Evolutionary conservation across 2,888 invertebrate genomes (phyloP).

Genomic region (Asteroscopus sphinx): DNA sequence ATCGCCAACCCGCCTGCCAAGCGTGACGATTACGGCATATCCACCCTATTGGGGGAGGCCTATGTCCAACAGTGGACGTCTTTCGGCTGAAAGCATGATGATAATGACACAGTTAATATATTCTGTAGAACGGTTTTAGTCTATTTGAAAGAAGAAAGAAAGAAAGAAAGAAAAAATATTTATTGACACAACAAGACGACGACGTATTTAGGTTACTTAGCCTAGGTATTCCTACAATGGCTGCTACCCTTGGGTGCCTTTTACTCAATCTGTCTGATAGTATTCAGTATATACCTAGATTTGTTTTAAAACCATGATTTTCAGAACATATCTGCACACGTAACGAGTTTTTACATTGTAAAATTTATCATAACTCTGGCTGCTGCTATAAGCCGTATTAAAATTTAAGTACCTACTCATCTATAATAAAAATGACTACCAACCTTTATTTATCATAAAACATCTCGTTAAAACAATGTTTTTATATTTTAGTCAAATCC

Average conservation of each 20-base stretch:
- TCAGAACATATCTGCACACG: constrained; percentile 15
- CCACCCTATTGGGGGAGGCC: too few relatives aligned
- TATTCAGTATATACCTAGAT: constrained; percentile 9
- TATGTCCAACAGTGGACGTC: too few relatives aligned
- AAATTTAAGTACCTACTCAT: constrained; percentile 27
- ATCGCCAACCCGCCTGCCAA: too few relatives aligned
- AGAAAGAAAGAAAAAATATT: too few relatives aligned
- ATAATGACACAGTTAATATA: too few relatives aligned
- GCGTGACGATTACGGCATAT: too few relatives aligned
- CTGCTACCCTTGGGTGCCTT: neutral
- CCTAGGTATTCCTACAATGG: neutral
- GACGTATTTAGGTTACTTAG: too few relatives aligned
- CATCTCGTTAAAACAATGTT: constrained; percentile 12
- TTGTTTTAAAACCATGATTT: constrained; percentile 21
- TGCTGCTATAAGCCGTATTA: constrained; percentile 16
- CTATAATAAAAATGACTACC: constrained; percentile 6
- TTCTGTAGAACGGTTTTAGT: too few relatives aligned
- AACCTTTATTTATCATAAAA: constrained; percentile 37
- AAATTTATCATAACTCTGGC: constrained; percentile 26
- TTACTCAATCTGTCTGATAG: neutral
- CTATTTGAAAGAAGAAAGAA: too few relatives aligned
- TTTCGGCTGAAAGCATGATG: too few relatives aligned
- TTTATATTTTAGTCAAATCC: constrained; percentile 83
- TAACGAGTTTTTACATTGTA: constrained; percentile 25
- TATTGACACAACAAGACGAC: too few relatives aligned